These are phyloP conservation scores for Caranx melampygus DNA, from an alignment of 2,113 vertebrate species.

Conservation along the genomic window DNA sequence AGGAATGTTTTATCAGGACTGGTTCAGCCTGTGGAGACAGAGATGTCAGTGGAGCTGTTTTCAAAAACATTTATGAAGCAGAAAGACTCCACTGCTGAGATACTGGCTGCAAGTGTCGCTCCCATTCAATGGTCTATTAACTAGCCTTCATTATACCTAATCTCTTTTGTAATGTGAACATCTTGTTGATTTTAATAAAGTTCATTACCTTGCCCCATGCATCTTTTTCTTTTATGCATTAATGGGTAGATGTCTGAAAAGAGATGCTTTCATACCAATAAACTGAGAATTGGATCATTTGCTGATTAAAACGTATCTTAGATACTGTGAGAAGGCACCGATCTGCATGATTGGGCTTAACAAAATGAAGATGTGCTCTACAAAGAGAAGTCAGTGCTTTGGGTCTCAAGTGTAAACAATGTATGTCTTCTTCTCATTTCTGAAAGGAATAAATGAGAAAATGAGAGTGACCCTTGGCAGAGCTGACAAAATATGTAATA, in stretches of 20 bases:
- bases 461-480: too few relatives aligned
- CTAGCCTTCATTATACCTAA: not conserved
- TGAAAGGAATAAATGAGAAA: not conserved
- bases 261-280: not conserved
- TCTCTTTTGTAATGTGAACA: constrained; percentile 5
- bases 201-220: too few relatives aligned
- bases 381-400: not conserved
- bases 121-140: not conserved
- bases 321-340: not conserved
- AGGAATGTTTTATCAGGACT: constrained; percentile 9
- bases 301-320: not conserved
- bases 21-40: constrained; percentile 5
- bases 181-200: constrained; percentile 8
- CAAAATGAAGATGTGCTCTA: not conserved
- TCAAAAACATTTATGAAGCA: constrained; percentile 1
- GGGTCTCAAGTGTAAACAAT: not conserved
- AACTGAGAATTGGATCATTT: not conserved
- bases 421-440: not conserved
- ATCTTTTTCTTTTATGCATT: not conserved
- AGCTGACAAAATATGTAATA: too few relatives aligned
- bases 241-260: not conserved
- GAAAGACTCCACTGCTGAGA: not conserved
- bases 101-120: constrained; percentile 11
- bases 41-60: not conserved
- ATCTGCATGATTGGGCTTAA: not conserved